Conservation (phyloP, 2,888 invertebrate species). For the Myathropa florea region DNA sequence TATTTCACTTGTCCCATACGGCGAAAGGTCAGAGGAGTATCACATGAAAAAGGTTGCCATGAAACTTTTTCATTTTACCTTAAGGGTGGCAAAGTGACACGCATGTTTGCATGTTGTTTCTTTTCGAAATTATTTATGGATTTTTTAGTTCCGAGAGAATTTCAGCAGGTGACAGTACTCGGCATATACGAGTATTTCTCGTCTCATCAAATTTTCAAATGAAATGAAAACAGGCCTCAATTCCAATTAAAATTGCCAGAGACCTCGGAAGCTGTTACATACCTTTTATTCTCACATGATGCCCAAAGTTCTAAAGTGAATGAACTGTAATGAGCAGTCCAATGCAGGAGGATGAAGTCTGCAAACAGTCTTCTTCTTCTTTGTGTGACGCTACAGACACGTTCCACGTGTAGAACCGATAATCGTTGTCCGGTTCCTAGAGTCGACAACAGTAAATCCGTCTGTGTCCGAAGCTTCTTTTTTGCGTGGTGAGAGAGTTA, state of each 20-base stretch:
- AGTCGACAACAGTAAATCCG: too few relatives aligned
- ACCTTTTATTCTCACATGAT: too few relatives aligned
- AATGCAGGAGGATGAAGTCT: too few relatives aligned
- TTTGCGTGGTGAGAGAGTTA: too few relatives aligned
- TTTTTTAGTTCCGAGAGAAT: slow-evolving; percentile 52
- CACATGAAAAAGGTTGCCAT: not conserved
- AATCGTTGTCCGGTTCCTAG: too few relatives aligned
- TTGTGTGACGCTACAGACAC: too few relatives aligned
- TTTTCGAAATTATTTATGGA: slow-evolving; percentile 48
- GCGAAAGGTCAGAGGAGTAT: not conserved
- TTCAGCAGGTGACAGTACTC: slow-evolving; percentile 57
- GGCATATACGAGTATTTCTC: slow-evolving; percentile 28
- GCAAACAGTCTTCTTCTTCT: too few relatives aligned
- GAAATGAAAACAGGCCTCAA: not conserved
- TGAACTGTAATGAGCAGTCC: too few relatives aligned
- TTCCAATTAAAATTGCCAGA: slow-evolving; percentile 14
- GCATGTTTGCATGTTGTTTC: too few relatives aligned
- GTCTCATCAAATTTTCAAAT: not conserved
- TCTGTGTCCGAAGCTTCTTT: too few relatives aligned
- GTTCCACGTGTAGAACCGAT: too few relatives aligned
- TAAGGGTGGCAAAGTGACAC: not conserved
- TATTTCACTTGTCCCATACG: not conserved
- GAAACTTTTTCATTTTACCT: not conserved
- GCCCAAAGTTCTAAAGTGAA: too few relatives aligned
- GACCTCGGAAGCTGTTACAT: not conserved